These are phyloP conservation scores for Tachycineta bicolor DNA, from an alignment of 2,113 vertebrate genomes.

Conservation along the genomic window DNA sequence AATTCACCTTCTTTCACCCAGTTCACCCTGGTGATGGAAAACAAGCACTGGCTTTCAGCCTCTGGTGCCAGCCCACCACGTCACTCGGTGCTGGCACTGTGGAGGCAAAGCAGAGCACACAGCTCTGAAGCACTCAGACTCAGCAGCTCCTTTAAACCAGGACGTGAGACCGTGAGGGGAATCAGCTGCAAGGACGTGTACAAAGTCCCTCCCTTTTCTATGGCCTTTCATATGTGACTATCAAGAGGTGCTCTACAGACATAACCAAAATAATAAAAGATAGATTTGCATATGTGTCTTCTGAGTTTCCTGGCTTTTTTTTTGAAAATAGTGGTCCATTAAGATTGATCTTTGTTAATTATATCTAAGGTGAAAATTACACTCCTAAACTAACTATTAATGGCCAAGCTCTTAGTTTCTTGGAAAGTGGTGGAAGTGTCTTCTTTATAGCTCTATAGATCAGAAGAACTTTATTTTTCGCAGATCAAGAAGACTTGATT, in stretches of 20 bases:
- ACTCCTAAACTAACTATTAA: neutral
- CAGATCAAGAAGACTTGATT: neutral
- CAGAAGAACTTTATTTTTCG: neutral
- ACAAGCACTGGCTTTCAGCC: neutral
- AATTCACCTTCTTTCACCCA: neutral
- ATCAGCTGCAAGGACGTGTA: neutral
- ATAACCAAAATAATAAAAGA: neutral
- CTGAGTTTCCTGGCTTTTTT: slow-evolving; percentile 9
- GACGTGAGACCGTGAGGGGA: rapidly evolving
- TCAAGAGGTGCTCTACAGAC: neutral
- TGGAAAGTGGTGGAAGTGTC: neutral
- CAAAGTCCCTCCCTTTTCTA: neutral
- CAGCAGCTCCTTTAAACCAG: neutral
- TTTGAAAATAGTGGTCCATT: neutral
- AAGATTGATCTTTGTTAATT: slow-evolving; percentile 26
- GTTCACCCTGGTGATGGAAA: neutral
- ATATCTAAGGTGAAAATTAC: neutral
- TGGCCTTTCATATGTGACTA: neutral
- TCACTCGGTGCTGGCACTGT: rapidly evolving
- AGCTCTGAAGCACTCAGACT: rapidly evolving
- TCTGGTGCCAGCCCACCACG: rapidly evolving
- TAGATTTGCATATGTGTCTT: neutral
- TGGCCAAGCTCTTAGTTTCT: neutral
- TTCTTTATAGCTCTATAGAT: slow-evolving; percentile 1
- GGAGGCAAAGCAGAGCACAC: neutral